phyloP scores from a whole-genome alignment of 2,113 vertebrate genomes.

The Pristiophorus japonicus region DNA sequence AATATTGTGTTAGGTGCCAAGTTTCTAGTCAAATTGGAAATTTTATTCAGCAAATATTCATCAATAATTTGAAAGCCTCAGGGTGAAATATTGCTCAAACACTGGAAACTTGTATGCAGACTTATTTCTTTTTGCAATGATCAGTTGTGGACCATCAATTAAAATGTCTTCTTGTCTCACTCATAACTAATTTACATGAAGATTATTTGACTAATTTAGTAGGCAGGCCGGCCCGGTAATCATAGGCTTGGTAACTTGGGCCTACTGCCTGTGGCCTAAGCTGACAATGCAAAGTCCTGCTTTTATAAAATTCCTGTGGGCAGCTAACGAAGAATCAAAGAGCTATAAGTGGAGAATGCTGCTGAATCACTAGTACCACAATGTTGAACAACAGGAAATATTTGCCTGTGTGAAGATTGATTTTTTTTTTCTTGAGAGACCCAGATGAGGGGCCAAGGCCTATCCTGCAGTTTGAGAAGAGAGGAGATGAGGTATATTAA shows the following conservation, averaged over 20 bases:
- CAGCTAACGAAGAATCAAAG: not conserved
- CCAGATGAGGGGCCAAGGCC: not conserved
- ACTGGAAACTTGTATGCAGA: not conserved
- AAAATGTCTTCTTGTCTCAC: not conserved
- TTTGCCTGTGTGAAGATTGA: not conserved
- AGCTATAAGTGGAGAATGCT: not conserved
- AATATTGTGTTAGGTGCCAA: not conserved
- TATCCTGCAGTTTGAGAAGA: not conserved
- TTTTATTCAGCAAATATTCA: not conserved
- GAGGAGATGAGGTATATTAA: not conserved
- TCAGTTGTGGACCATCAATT: not conserved
- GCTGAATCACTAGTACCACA: not conserved
- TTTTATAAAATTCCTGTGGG: not conserved
- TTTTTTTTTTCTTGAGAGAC: not conserved
- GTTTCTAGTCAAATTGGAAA: not conserved
- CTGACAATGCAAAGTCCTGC: not conserved
- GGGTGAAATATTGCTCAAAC: not conserved
- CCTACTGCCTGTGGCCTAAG: not conserved
- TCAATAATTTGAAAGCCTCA: not conserved
- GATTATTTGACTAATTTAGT: not conserved
- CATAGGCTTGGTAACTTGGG: not conserved
- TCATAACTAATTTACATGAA: not conserved
- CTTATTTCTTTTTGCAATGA: not conserved
- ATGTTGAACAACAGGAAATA: too few relatives aligned
- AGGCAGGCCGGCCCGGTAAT: not conserved